Conservation (phyloP, 2,888 invertebrate genomes). For the Protonemura montana region DNA sequence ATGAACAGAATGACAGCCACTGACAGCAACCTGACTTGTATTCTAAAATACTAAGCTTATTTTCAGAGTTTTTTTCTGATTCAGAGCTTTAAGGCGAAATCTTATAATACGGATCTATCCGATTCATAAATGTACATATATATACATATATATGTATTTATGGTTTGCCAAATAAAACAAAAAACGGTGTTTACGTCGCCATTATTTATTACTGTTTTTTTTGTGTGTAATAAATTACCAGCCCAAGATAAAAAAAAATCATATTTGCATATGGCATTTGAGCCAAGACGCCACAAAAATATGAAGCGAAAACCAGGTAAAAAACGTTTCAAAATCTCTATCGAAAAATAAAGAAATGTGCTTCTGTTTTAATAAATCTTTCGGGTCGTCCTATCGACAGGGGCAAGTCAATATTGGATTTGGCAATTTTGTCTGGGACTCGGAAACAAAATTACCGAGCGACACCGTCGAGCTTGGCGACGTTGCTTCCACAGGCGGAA, state of each 20-base stretch:
- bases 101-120: too few relatives aligned
- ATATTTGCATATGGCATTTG: not conserved
- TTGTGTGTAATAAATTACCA: too few relatives aligned
- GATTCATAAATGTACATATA: too few relatives aligned
- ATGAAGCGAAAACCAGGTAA: not conserved
- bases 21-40: not conserved
- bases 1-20: not conserved
- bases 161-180: too few relatives aligned
- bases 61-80: not conserved
- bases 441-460: not conserved
- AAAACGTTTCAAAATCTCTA: not conserved
- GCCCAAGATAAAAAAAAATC: not conserved
- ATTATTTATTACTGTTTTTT: too few relatives aligned
- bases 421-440: not conserved
- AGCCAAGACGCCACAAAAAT: not conserved
- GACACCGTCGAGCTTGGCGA: not conserved
- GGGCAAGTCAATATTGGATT: not conserved
- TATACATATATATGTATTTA: too few relatives aligned
- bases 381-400: not conserved
- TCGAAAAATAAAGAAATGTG: not conserved
- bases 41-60: not conserved
- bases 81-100: too few relatives aligned
- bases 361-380: not conserved
- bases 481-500: not conserved
- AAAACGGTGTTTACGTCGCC: too few relatives aligned